A percentile compares a stretch with the other conserved stretches of the same genome.
Evolutionary conservation across 2,888 invertebrate genomes (phyloP).

Genomic region (Mongoloraphidia duomilia): DNA sequence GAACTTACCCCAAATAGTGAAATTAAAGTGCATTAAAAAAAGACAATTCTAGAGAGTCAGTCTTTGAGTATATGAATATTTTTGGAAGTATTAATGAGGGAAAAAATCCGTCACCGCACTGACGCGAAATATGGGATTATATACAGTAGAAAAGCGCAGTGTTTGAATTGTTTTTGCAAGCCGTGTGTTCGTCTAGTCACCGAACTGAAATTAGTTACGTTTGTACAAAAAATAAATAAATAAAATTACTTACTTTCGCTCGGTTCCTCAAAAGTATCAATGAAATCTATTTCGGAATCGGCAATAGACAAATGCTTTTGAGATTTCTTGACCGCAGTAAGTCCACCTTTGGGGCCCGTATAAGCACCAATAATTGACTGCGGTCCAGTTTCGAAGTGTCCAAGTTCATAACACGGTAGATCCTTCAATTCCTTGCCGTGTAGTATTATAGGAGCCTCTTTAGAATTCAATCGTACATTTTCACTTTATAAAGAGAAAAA

Average conservation of each 20-base stretch:
- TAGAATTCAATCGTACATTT: constrained; percentile 23
- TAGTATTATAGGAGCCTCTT: constrained; percentile 42
- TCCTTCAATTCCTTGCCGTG: constrained; percentile 59
- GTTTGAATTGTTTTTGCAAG: too few species aligned
- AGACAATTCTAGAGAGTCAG: too few species aligned
- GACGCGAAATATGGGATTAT: too few species aligned
- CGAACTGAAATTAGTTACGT: too few species aligned
- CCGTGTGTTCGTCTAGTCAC: too few species aligned
- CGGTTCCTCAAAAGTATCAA: constrained; percentile 38
- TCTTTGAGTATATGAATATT: too few species aligned
- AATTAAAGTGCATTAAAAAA: too few species aligned
- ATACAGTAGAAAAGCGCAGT: too few species aligned
- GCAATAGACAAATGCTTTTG: constrained; percentile 48
- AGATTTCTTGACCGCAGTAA: constrained; percentile 54
- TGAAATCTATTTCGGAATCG: constrained; percentile 58
- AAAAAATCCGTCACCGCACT: too few species aligned
- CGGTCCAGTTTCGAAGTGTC: constrained; percentile 34
- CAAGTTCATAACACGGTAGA: constrained; percentile 46
- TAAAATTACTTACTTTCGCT: constrained; percentile 17
- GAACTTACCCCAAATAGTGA: too few species aligned
- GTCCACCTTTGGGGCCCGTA: constrained; percentile 71
- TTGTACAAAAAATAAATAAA: too few species aligned
- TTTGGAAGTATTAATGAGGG: too few species aligned
- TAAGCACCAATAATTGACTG: constrained; percentile 52
- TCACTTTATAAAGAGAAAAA: constrained; percentile 24